Conservation (phyloP, 2,113 vertebrate species). For the Vulpes ferrilata region DNA sequence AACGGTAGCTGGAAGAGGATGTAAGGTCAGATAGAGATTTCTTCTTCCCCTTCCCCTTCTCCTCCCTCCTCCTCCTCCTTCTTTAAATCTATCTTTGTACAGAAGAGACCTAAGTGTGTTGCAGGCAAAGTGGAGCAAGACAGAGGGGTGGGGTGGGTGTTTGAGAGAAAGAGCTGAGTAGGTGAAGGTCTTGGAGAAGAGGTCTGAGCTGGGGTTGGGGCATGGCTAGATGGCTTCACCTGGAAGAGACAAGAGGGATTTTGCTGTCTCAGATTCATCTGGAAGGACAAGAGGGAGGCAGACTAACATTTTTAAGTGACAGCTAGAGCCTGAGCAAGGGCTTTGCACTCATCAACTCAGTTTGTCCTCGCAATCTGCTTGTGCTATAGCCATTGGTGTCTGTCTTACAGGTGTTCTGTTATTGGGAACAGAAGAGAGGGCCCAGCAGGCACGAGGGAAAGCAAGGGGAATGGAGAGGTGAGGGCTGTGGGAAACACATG, state of each 20-base stretch:
- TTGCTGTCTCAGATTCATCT: background rate
- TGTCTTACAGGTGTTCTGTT: too few relatives aligned
- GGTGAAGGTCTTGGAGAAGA: too few relatives aligned
- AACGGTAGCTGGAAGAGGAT: too few relatives aligned
- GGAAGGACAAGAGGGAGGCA: background rate
- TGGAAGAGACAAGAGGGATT: background rate
- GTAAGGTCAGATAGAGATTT: background rate
- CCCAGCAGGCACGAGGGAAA: too few relatives aligned
- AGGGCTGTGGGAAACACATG: background rate
- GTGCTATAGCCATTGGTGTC: too few relatives aligned
- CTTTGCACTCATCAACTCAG: fast-evolving
- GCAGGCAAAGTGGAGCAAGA: background rate
- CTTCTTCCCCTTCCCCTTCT: background rate
- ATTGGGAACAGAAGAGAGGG: too few relatives aligned
- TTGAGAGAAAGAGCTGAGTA: background rate
- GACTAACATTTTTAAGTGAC: background rate
- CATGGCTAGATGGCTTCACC: too few relatives aligned
- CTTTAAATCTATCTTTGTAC: background rate
- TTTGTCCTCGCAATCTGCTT: background rate
- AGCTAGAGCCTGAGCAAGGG: background rate
- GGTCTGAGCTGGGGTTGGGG: background rate
- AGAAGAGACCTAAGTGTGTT: background rate
- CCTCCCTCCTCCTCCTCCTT: background rate
- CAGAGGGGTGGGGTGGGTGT: background rate
- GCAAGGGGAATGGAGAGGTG: background rate